Percentiles rank a stretch among this genome's conserved stretches.
Evolutionary conservation across 1,140 invertebrate species (phyloP).

Genomic region (Protaetia brevitarsis): DNA sequence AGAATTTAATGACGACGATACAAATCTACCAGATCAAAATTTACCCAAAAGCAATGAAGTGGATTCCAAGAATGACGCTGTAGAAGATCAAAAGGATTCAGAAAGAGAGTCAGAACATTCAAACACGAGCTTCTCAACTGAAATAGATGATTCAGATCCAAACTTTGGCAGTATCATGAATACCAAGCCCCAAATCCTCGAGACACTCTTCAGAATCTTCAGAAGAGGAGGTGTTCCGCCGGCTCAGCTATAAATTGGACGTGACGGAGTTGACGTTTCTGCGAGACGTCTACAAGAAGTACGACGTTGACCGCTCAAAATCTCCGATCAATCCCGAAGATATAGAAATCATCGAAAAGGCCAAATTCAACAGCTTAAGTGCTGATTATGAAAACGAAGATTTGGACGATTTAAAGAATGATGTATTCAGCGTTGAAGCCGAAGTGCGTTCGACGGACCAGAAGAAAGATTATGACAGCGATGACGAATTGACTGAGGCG

Average conservation of each 20-base stretch:
- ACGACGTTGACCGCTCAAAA: slow-evolving; percentile 2
- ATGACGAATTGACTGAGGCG: neutral
- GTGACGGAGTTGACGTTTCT: neutral
- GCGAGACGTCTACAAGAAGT: neutral
- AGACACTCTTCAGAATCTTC: neutral
- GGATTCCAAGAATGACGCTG: too few species aligned
- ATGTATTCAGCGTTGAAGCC: neutral
- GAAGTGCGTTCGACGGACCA: neutral
- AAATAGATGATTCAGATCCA: slow-evolving; percentile 10
- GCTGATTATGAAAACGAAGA: neutral
- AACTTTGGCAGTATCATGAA: slow-evolving; percentile 11
- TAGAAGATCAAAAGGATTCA: too few species aligned
- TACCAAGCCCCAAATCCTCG: neutral
- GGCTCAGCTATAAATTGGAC: slow-evolving; percentile 1
- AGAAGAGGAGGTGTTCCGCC: neutral
- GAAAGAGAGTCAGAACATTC: neutral
- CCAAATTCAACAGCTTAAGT: slow-evolving; percentile 1
- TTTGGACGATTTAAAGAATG: neutral
- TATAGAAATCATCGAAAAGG: slow-evolving; percentile 23
- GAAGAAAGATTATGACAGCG: neutral
- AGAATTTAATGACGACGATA: too few species aligned
- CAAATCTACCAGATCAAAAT: too few species aligned
- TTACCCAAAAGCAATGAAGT: too few species aligned
- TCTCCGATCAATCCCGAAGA: slow-evolving; percentile 18
- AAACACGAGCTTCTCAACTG: neutral